Percentiles rank a stretch among this genome's conserved stretches.
phyloP scores from a whole-genome alignment of 1,140 invertebrate genomes.

The Cecropterus lyciades region DNA sequence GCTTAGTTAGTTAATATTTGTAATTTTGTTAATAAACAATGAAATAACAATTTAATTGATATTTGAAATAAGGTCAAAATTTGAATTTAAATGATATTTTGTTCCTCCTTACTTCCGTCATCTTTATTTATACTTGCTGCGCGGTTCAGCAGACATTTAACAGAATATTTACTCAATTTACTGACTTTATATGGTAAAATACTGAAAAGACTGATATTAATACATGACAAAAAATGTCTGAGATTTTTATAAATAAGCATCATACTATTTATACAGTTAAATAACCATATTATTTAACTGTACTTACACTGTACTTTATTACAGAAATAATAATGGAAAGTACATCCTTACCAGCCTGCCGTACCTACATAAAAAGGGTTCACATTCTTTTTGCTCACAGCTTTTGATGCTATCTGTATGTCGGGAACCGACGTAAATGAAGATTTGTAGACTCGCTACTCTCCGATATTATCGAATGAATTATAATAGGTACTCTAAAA shows the following conservation, averaged over 20 bases:
- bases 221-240: not conserved
- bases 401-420: slow-evolving; percentile 39
- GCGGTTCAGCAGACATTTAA: too few relatives aligned
- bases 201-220: too few relatives aligned
- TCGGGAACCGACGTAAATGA: slow-evolving; percentile 50
- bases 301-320: not conserved
- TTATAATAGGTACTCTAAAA: slow-evolving; percentile 19
- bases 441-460: slow-evolving; percentile 50
- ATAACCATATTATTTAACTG: too few relatives aligned
- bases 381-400: slow-evolving; percentile 38
- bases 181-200: too few relatives aligned
- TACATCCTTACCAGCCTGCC: not conserved
- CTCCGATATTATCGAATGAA: slow-evolving; percentile 41
- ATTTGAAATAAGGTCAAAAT: too few relatives aligned
- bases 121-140: too few relatives aligned
- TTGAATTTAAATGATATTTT: too few relatives aligned
- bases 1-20: too few relatives aligned
- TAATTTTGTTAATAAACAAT: too few relatives aligned
- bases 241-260: not conserved
- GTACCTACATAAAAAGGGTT: slow-evolving; percentile 31
- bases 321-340: not conserved
- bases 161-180: too few relatives aligned
- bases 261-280: not conserved
- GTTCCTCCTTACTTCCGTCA: too few relatives aligned
- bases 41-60: too few relatives aligned